Evolutionary conservation across 2,797 vertebrate species (phyloP), one percentile per base, ranked within the genome.

Genomic region (Tenualosa thibaudeaui): DNA sequence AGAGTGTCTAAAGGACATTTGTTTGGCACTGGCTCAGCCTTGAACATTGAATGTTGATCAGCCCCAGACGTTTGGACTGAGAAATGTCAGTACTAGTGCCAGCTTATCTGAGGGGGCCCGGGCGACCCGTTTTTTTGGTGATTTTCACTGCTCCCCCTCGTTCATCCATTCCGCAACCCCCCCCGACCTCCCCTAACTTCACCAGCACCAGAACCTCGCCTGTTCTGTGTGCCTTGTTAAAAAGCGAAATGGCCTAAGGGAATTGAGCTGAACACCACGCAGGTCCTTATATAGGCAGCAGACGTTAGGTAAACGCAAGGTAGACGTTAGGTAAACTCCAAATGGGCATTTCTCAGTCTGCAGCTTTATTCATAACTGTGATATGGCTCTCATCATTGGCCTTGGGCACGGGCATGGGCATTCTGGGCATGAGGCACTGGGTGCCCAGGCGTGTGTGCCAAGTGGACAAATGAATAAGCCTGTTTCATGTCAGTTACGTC

Each of bases 241-340:
- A 85, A 54, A 71, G 54, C 37, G 31, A 84, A 65, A 75, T 68
- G 62, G 87, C 60, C 83, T 82, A 40, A n/a, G 58, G 60, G 85
- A 86, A 81, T 62, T 81, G 60, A 84, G 82, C 56, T 86, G 82
- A 82, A 62, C 84, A 86, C 85, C 82, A 60, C 81, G 90, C 84
- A 90, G 65, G 85, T 24, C 94, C 95, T 93, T 95, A 95, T 95
- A 95, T 94, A 94, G 94, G 91, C 94, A 94, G 93, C 94, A 95
- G 95, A 94, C 94, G 5, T 95, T 94, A 94, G 94, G 92, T 95
- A 95, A 95, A 95, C 93, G 84, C 89, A 89, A 94, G 93, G 93
- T 94, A 95, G 95, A 95, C 94, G 13, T 95, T 93, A 95, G 94
- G 92, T 94, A 95, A 95, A 95, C 92, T 91, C 51, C 87, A 92